Base-by-base conservation (phyloP, 2,888 invertebrate genomes). In the Paralinhomoeus sp. region DNA sequence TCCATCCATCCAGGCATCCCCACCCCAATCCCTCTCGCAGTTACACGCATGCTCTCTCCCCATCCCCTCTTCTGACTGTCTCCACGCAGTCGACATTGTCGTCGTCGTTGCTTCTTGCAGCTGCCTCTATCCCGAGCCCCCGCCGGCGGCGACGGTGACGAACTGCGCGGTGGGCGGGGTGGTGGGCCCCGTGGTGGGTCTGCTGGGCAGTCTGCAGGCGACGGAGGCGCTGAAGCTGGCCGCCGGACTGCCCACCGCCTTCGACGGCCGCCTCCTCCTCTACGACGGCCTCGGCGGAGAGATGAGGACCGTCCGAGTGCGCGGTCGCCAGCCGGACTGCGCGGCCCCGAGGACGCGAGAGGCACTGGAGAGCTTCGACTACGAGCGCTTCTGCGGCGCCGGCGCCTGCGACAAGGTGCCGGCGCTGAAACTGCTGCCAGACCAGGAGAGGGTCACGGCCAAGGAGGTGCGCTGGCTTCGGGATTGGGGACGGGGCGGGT, bases 121-220 rank as follows among this genome's bases (percentile, higher is more conserved):
- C 43, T 99, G 97, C 61, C 64, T 99, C 41, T 91, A 81, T 64
- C 87, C 93, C 0, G 66, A 71, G 17, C 67, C 68, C 2, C 81
- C 87, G 0, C 62, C 65, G 17, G 75, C 85, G 0, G 77, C 80
- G 53, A 74, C 82, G 0, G 85, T 93, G 1, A 85, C 84, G 1
- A 85, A 81, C 59, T 61, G 57, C 40, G 52, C 50, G 12, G 56
- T 56, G 41, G 55, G 54, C 15, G 57, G 57, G n/a, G 57, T 59
- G 24, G 47, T 60, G 17, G 59, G 59, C 2, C 59, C 59, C 2
- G 47, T 59, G 13, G 56, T 56, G 0, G 97, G 93, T 1, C 72
- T 77, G 1, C 85, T 97, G 55, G 97, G 93, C 45, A 74, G 78
- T 0, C 63, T 97, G 21, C 91, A 97, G 53, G 89, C 93, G 0